Conservation (phyloP, 2,797 vertebrate genomes). For the Carcharodon carcharias region DNA sequence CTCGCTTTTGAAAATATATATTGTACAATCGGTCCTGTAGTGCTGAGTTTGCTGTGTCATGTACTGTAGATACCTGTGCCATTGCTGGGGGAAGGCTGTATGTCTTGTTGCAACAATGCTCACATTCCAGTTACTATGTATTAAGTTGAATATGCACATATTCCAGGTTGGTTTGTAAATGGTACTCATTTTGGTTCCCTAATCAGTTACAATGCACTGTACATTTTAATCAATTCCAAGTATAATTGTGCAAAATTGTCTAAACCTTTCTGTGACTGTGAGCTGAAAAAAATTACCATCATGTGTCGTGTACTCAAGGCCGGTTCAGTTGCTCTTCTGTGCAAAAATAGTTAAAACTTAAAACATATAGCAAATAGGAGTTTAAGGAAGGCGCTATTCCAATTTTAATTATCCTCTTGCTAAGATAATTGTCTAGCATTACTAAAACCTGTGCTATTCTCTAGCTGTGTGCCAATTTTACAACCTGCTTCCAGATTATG, state of each 20-base stretch:
- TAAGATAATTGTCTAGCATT: background rate
- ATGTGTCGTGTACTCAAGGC: background rate
- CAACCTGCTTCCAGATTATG: background rate
- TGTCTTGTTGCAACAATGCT: conserved; percentile 16
- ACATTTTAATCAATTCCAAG: background rate
- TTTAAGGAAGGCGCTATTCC: background rate
- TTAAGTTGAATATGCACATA: background rate
- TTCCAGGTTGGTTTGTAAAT: background rate
- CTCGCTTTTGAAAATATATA: background rate
- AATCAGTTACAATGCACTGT: background rate
- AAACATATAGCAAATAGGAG: background rate
- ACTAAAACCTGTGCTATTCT: background rate
- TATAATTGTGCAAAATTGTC: background rate
- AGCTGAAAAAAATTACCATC: background rate
- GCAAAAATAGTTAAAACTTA: background rate
- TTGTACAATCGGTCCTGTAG: background rate
- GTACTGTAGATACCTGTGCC: background rate
- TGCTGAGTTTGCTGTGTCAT: background rate
- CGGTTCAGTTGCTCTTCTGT: background rate
- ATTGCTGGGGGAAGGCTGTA: background rate
- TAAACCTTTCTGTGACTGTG: background rate
- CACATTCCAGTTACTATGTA: background rate
- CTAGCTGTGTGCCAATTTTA: background rate
- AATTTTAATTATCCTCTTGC: background rate
- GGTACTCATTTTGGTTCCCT: background rate